These are phyloP conservation scores for Alethe diademata DNA, from an alignment of 2,113 vertebrate genomes.

Conservation along the genomic window DNA sequence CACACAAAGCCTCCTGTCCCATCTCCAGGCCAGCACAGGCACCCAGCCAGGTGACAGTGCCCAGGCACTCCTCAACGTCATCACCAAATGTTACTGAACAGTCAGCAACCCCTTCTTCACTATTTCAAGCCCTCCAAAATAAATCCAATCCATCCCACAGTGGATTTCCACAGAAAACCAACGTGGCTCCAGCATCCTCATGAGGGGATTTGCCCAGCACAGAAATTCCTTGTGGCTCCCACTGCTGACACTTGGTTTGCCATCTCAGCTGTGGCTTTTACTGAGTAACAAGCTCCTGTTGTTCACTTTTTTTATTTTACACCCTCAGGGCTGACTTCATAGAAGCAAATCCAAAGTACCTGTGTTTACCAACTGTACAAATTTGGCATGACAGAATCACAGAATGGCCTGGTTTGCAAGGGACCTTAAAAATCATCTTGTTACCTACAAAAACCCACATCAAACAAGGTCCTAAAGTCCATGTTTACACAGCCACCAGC, in stretches of 20 bases:
- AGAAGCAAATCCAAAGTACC: neutral
- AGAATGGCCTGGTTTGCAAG: neutral
- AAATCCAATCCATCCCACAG: neutral
- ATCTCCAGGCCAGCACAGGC: neutral
- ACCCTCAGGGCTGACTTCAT: neutral
- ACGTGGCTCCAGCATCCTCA: neutral
- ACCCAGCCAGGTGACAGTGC: neutral
- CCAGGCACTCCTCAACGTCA: neutral
- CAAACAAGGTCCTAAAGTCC: neutral
- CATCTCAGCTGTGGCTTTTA: neutral
- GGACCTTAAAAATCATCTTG: neutral
- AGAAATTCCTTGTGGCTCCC: neutral
- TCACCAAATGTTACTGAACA: neutral
- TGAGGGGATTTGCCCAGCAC: accelerated
- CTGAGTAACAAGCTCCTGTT: neutral
- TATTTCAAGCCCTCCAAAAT: neutral
- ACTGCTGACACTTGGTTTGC: neutral
- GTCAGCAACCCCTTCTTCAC: neutral
- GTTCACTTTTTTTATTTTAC: neutral
- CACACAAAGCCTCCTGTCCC: neutral
- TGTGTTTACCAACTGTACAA: neutral
- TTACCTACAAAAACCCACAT: neutral
- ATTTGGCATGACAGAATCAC: neutral
- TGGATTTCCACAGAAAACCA: neutral
- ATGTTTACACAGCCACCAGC: neutral